Evolutionary conservation across 37 sponge, comb jelly and placozoan genomes (phyloP).

Genomic region (Petrosia ficiformis): DNA sequence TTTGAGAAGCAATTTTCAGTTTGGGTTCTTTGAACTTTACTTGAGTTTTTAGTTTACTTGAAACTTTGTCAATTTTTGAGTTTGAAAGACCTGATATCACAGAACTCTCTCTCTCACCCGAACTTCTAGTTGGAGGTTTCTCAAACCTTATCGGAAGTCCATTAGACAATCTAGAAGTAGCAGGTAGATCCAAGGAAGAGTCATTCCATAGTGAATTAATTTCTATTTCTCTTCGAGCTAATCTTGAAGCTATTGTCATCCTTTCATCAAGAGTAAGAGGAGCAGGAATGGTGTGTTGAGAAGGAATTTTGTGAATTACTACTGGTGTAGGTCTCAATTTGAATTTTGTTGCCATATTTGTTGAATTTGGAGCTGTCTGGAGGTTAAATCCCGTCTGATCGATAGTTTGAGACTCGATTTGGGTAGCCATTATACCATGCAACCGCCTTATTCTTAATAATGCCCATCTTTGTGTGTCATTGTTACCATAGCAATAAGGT

Average conservation of each 20-base stretch:
- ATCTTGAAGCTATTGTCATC: conserved; percentile 52
- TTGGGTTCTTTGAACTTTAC: too few relatives aligned
- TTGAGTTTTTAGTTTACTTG: too few relatives aligned
- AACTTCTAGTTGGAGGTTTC: too few relatives aligned
- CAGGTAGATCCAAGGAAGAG: too few relatives aligned
- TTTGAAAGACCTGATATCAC: too few relatives aligned
- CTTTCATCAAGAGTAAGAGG: conserved; percentile 12
- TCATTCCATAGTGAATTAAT: neutral
- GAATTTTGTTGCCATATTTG: conserved; percentile 27
- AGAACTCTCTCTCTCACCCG: too few relatives aligned
- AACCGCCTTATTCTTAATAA: neutral
- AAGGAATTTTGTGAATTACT: conserved; percentile 29
- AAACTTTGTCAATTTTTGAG: too few relatives aligned
- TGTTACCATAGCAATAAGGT: neutral
- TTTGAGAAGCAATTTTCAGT: too few relatives aligned
- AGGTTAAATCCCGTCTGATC: conserved; percentile 57
- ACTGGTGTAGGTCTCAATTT: conserved; percentile 56
- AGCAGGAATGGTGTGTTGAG: too few relatives aligned
- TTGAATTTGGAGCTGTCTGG: conserved; percentile 4
- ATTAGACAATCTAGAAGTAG: too few relatives aligned
- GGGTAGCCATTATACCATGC: neutral
- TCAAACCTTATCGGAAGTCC: too few relatives aligned
- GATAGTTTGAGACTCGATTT: conserved; percentile 22
- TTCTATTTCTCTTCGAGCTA: conserved; percentile 52
- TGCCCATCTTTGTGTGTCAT: neutral